These are phyloP conservation scores for Andrena camellia DNA, from an alignment of 2,888 invertebrate species.

Conservation along the genomic window DNA sequence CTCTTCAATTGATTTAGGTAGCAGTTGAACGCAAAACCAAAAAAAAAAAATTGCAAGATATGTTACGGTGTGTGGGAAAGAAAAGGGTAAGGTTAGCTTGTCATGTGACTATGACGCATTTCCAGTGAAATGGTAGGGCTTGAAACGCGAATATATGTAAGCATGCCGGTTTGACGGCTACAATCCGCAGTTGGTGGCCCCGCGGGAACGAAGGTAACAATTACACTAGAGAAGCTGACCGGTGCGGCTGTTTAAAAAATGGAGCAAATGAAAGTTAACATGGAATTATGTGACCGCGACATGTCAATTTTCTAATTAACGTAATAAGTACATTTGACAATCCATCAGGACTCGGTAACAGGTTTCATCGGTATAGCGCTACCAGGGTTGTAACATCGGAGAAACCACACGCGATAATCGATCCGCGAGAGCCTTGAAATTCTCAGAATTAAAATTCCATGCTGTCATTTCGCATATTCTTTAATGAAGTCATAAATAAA, in stretches of 20 bases:
- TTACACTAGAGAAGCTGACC: constrained; percentile 64
- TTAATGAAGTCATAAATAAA: neutral
- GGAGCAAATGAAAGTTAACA: constrained; percentile 71
- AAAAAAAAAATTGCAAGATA: neutral
- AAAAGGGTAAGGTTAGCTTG: neutral
- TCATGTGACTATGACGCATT: neutral
- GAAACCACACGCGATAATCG: neutral
- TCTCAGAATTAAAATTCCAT: neutral
- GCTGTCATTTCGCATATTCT: too few relatives aligned
- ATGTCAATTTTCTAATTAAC: constrained; percentile 78
- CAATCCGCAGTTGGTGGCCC: constrained; percentile 7
- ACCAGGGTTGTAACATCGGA: constrained; percentile 27
- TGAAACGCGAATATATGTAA: constrained; percentile 14
- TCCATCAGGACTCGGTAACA: constrained; percentile 18
- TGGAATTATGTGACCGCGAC: constrained; percentile 70
- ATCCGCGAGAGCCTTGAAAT: neutral
- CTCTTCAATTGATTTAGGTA: too few relatives aligned
- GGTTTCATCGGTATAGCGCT: neutral
- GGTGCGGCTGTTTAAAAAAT: constrained; percentile 56
- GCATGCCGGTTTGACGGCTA: constrained; percentile 28
- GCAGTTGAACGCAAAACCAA: neutral
- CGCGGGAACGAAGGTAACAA: constrained; percentile 46
- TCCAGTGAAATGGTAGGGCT: neutral
- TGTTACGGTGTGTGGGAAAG: neutral
- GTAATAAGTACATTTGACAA: constrained; percentile 78